Evolutionary conservation across 2,797 vertebrate genomes (phyloP).

Genomic region (Holocentrus rufus): DNA sequence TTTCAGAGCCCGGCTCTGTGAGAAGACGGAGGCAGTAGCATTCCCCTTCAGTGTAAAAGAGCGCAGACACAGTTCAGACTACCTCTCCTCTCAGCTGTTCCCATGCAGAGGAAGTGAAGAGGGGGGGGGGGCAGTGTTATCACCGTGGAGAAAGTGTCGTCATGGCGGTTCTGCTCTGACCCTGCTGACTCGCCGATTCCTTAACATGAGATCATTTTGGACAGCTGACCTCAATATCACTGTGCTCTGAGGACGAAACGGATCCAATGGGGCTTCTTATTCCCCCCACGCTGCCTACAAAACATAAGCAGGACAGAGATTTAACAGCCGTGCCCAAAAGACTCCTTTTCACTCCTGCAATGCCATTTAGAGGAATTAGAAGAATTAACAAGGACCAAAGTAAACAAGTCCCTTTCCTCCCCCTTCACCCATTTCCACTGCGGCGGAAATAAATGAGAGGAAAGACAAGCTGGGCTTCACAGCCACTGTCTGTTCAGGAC

Average conservation of each 20-base stretch:
- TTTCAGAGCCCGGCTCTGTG: slow-evolving; percentile 28
- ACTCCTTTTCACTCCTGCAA: slow-evolving; percentile 36
- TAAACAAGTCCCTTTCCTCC: slow-evolving; percentile 59
- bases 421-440: slow-evolving; percentile 49
- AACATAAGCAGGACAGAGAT: slow-evolving; percentile 53
- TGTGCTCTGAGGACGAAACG: slow-evolving; percentile 67
- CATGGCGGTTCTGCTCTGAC: slow-evolving; percentile 81
- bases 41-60: slow-evolving; percentile 41
- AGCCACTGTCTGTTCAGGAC: slow-evolving; percentile 38
- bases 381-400: slow-evolving; percentile 60
- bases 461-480: slow-evolving; percentile 47
- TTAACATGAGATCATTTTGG: slow-evolving; percentile 86
- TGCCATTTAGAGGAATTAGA: slow-evolving; percentile 62
- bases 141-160: slow-evolving; percentile 80
- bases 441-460: slow-evolving; percentile 64
- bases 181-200: slow-evolving; percentile 84
- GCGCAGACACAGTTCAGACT: slow-evolving; percentile 55
- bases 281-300: slow-evolving; percentile 40
- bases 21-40: slow-evolving; percentile 31
- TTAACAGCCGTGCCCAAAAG: slow-evolving; percentile 26
- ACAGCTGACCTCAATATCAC: slow-evolving; percentile 87
- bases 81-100: slow-evolving; percentile 56
- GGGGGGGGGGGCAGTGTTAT: slow-evolving; percentile 74
- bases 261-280: slow-evolving; percentile 69
- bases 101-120: slow-evolving; percentile 69